phyloP scores from a whole-genome alignment of 2,797 vertebrate species.

The Coreius guichenoti region DNA sequence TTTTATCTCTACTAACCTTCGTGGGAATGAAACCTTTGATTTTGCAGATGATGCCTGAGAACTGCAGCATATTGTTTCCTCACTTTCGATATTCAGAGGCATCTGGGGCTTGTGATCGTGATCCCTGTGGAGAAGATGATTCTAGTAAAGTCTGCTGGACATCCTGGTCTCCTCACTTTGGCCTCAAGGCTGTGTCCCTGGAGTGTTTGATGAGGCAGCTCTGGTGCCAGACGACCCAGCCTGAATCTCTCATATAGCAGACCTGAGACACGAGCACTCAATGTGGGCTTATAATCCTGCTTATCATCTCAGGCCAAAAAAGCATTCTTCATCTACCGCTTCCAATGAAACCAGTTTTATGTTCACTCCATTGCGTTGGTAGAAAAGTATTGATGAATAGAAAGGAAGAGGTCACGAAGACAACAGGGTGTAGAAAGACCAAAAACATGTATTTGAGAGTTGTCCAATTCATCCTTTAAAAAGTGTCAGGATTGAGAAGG shows the following conservation, averaged over 20 bases:
- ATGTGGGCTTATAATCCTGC: slow-evolving; percentile 45
- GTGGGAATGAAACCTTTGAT: slow-evolving; percentile 15
- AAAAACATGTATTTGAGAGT: slow-evolving; percentile 20
- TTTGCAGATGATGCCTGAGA: slow-evolving; percentile 24
- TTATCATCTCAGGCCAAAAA: slow-evolving; percentile 51
- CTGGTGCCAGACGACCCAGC: slow-evolving; percentile 54
- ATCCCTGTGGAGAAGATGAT: slow-evolving; percentile 51
- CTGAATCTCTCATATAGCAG: not conserved
- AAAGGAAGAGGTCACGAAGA: not conserved
- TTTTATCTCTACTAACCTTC: not conserved
- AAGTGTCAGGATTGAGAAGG: slow-evolving; percentile 18
- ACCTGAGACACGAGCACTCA: slow-evolving; percentile 22
- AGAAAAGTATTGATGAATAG: slow-evolving; percentile 35
- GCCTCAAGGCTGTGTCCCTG: slow-evolving; percentile 63
- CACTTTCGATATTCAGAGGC: slow-evolving; percentile 44
- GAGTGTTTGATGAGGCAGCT: slow-evolving; percentile 67
- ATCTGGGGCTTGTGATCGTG: slow-evolving; percentile 50
- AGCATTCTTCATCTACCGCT: slow-evolving; percentile 53
- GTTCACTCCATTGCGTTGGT: not conserved
- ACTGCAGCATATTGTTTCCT: slow-evolving; percentile 45
- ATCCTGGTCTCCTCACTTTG: slow-evolving; percentile 54
- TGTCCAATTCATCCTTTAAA: slow-evolving; percentile 34
- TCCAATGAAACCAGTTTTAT: slow-evolving; percentile 13
- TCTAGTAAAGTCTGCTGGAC: slow-evolving; percentile 58
- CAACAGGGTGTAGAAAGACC: slow-evolving; percentile 28